A percentile compares a stretch with the other conserved stretches of the same genome.
Conservation (phyloP, 2,888 invertebrate species). For the Himalopsyche japonica region DNA sequence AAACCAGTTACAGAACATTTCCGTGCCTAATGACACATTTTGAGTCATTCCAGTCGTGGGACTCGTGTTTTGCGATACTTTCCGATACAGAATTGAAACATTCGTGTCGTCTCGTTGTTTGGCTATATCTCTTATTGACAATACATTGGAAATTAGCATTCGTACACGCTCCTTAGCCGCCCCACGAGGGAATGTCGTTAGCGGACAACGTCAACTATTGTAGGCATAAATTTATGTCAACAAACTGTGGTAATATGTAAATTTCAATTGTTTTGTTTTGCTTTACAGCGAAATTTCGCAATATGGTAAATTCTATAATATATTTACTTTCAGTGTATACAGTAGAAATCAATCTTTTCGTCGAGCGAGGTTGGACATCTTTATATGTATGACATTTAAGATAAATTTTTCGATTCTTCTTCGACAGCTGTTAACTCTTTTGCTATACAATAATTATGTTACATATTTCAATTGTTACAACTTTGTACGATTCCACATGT, state of each 20-base stretch:
- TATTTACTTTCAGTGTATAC: no score
- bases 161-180: conserved; percentile 15
- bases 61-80: conserved; percentile 9
- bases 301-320: background rate
- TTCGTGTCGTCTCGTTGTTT: conserved; percentile 16
- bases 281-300: background rate
- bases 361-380: no score
- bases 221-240: background rate
- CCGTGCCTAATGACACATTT: conserved; percentile 8
- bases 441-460: no score
- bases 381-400: no score
- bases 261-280: background rate
- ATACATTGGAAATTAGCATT: conserved; percentile 28
- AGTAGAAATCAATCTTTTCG: no score
- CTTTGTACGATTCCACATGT: no score
- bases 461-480: no score
- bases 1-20: background rate
- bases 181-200: background rate
- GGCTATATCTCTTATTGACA: conserved; percentile 23
- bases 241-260: background rate
- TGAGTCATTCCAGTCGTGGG: conserved; percentile 9
- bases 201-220: background rate
- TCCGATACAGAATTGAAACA: conserved; percentile 8
- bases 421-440: no score
- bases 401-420: no score